Evolutionary conservation across 2,888 invertebrate genomes (phyloP).

Genomic region (Molorchus minor): DNA sequence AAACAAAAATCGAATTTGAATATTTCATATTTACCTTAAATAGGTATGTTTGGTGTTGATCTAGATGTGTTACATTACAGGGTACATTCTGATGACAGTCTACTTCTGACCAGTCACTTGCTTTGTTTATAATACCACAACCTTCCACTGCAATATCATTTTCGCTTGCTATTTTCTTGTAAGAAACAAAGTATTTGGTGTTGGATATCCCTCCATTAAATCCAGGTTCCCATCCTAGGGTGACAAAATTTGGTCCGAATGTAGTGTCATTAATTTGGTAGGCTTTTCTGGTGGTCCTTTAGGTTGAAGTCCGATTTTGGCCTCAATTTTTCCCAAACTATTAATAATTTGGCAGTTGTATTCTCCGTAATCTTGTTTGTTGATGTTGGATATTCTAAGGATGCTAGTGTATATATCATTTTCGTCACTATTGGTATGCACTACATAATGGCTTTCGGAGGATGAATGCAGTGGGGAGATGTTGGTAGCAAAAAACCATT

Average conservation of each 20-base stretch:
- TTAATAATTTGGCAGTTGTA: constrained; percentile 91
- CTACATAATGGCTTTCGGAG: constrained; percentile 86
- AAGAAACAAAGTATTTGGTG: constrained; percentile 88
- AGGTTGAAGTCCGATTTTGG: constrained; percentile 81
- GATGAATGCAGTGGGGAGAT: constrained; percentile 78
- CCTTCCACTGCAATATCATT: constrained; percentile 71
- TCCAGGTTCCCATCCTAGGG: constrained; percentile 86
- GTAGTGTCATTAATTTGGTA: constrained; percentile 73
- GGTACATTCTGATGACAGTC: constrained; percentile 88
- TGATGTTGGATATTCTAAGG: constrained; percentile 76
- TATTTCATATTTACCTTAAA: constrained; percentile 75
- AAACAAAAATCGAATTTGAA: not conserved
- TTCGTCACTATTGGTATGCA: constrained; percentile 81
- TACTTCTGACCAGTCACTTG: constrained; percentile 80
- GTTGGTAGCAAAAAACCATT: constrained; percentile 87
- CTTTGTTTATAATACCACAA: constrained; percentile 68
- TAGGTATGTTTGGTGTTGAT: constrained; percentile 86
- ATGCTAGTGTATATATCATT: constrained; percentile 88
- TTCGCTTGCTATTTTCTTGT: constrained; percentile 73
- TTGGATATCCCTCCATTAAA: constrained; percentile 89
- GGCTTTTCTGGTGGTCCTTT: constrained; percentile 91
- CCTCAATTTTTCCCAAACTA: constrained; percentile 78
- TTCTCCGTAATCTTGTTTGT: constrained; percentile 88
- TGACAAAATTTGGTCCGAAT: constrained; percentile 82
- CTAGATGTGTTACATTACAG: constrained; percentile 85